Base-by-base conservation (phyloP, 92 coral and sea anemone species). In the Porites evermanni region DNA sequence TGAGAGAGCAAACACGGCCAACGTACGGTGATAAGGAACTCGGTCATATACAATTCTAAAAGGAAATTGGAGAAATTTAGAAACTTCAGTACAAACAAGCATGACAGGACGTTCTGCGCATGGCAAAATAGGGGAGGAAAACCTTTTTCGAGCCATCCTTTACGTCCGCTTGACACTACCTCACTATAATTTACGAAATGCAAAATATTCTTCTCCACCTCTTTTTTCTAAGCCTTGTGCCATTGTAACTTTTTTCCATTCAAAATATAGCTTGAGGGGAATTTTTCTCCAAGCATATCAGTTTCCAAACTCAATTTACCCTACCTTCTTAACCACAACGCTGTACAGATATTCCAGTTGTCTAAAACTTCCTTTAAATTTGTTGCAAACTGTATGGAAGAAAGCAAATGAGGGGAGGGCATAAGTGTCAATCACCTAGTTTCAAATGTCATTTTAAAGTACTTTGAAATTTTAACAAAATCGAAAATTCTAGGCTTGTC, bases 341-440 rank as follows among this genome's bases (percentile, higher is more conserved):
- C 95, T 24, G 98, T 96, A 18, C 86, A 29, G 50, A 92, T 96
- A 77, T 96, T 94, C 98, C 98, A 96, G 91, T 96, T 94, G 67
- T 94, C 98, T 53, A 93, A 61, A 3, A 94, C 79, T 93, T 90
- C 87, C 72, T 94, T 94, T 66, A 90, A 24, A 75, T 81, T 93
- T 13, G 87, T 70, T 4, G 93, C 92, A 72, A 94, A 83, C 98
- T 94, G 63, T 14, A 76, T 56, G 52, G 14, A 66, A 20, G 12
- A 64, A 74, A 29, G 17, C 8, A 64, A 21, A 24, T 38, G 14
- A 72, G 20, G 8, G 14, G 6, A 29, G 44, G 13, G 8, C 4
- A 10, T 20, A 19, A 58, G 7, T 7, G 12, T 18, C 17, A 69
- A 67, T 52, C 8, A 53, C 66, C 12, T 19, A 2, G 23, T 18